A percentile compares a stretch with the other conserved stretches of the same genome.
phyloP scores from a whole-genome alignment of 53 echinoderm and acorn worm genomes.

The Echinarachnius parma region DNA sequence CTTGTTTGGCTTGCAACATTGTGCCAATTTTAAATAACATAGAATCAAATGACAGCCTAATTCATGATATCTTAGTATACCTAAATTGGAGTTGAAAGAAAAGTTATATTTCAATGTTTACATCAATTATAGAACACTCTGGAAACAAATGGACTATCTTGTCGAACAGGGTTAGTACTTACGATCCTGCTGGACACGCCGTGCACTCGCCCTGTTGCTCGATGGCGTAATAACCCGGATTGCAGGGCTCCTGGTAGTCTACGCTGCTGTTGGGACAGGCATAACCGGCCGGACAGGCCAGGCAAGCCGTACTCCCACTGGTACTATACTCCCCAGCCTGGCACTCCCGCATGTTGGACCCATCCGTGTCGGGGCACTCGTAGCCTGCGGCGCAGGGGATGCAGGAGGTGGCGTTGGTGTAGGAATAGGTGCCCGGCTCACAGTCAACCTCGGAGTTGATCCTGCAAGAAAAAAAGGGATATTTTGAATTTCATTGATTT shows the following conservation, averaged over 20 bases:
- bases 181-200: constrained; percentile 81
- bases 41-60: too few species aligned
- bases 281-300: constrained; percentile 45
- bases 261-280: constrained; percentile 46
- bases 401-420: constrained; percentile 66
- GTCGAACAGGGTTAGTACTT: too few species aligned
- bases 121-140: too few species aligned
- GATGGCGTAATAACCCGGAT: constrained; percentile 54
- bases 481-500: too few species aligned
- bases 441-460: constrained; percentile 57
- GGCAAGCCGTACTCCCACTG: constrained; percentile 49
- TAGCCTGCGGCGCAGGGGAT: constrained; percentile 66
- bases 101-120: too few species aligned
- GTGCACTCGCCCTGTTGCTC: constrained; percentile 73
- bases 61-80: too few species aligned
- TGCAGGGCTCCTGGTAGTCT: constrained; percentile 56
- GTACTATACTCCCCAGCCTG: constrained; percentile 70
- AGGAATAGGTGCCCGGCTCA: constrained; percentile 82
- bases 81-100: too few species aligned
- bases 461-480: too few species aligned
- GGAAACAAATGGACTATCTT: too few species aligned
- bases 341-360: constrained; percentile 78
- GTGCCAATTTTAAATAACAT: too few species aligned
- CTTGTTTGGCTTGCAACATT: too few species aligned
- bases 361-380: constrained; percentile 78